Evolutionary conservation across 2,797 vertebrate species (phyloP), one percentile per base, ranked within the genome.

Genomic region (Alosa sapidissima): DNA sequence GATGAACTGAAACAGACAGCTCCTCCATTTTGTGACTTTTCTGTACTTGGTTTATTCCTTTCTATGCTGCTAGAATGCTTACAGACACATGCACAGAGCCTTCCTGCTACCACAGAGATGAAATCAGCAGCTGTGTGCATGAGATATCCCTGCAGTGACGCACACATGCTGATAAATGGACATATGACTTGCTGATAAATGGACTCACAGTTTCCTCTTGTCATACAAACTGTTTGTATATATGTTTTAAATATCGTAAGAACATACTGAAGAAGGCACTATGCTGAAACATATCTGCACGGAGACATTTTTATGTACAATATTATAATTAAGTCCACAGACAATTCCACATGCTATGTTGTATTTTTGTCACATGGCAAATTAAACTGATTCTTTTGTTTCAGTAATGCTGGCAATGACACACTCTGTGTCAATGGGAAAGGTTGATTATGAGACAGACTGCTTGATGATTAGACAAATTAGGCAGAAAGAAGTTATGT

Each of bases 81-180:
- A 45, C 1, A 28, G 33, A 75, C 33, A 75, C 33, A 13, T 75
- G 68, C 68, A 19, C 72, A 78, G 36, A 78, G 1, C 16, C 72
- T n/a, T 10, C n/a, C 9, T 41, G 33, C 41, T 47, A 5, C 41
- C 41, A 47, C 72, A 78, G 36, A 78, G 72, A 78, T 78, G 72
- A 78, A 21, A 78, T 78, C 72, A 78, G 16, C 72, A 78, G 72
- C 72, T 78, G 72, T 16, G 36, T 78, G 72, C 36, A 45, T 78
- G 14, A 78, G 72, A 78, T 78, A 47, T 45, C 72, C 6, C 16
- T 47, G 72, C 58, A 24, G n/a, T 78, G 72, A 78, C 16, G 72
- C 19, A 47, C 41, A 47, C 41, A 47, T 47, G 36, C 41, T 78
- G 72, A 78, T 45, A 16, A 47, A 78, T 78, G 36, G 72, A 45